Percentiles rank a stretch among this genome's conserved stretches.
Evolutionary conservation across 2,797 vertebrate species (phyloP).

Genomic region (Parauchenoglanis punctatus): DNA sequence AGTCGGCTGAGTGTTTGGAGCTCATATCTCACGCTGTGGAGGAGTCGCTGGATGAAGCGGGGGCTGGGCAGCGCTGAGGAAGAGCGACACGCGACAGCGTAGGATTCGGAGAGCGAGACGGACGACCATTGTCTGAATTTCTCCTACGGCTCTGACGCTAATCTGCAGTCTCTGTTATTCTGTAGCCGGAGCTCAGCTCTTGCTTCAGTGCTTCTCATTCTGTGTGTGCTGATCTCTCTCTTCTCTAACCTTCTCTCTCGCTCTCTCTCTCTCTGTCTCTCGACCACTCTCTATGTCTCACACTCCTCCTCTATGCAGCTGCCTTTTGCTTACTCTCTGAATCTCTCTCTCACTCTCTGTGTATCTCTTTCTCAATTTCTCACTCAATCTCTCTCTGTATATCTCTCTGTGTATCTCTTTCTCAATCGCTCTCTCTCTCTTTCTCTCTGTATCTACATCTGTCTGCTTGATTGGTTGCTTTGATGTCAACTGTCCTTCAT

Average conservation of each 20-base stretch:
- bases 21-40: conserved; percentile 81
- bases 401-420: conserved; percentile 19
- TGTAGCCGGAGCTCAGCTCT: conserved; percentile 1
- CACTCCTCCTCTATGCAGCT: conserved; percentile 7
- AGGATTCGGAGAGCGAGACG: conserved; percentile 70
- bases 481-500: conserved; percentile 60
- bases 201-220: conserved; percentile 13
- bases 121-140: conserved; percentile 74
- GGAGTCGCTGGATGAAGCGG: conserved; percentile 55
- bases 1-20: conserved; percentile 96
- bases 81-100: conserved; percentile 64
- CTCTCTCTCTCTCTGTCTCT: conserved; percentile 13
- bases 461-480: conserved; percentile 60
- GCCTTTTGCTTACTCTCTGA: conserved; percentile 30
- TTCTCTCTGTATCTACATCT: conserved; percentile 31
- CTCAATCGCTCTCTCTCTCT: conserved; percentile 21
- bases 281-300: conserved; percentile 23
- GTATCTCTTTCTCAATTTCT: too few relatives aligned
- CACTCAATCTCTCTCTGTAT: too few relatives aligned
- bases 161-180: conserved; percentile 54
- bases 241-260: conserved; percentile 28
- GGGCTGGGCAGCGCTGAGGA: conserved; percentile 59
- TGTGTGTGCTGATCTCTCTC: conserved; percentile 14
- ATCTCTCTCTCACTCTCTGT: conserved; percentile 21
- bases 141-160: conserved; percentile 45